Evolutionary conservation across 2,113 vertebrate genomes (phyloP).

Genomic region (Cettia cetti): DNA sequence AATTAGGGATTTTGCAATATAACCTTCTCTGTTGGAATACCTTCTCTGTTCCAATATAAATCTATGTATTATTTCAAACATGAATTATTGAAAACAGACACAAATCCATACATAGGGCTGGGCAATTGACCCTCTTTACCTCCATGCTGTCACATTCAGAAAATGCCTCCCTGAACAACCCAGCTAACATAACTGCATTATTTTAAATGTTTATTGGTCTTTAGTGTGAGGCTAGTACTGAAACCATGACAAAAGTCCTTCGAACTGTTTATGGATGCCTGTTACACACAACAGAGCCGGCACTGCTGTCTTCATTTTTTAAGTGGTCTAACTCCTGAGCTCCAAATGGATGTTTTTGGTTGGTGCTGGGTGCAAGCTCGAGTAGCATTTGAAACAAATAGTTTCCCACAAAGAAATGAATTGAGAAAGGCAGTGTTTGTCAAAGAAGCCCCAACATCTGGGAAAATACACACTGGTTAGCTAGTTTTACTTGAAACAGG

Average conservation of each 20-base stretch:
- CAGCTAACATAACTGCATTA: background rate
- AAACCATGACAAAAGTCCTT: slow-evolving; percentile 16
- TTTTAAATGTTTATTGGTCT: background rate
- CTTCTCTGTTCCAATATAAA: background rate
- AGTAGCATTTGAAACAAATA: slow-evolving; percentile 6
- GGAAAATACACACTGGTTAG: background rate
- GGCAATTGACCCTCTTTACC: background rate
- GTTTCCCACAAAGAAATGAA: background rate
- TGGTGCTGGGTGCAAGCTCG: background rate
- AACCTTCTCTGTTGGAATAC: background rate
- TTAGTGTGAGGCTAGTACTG: background rate
- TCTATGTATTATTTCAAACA: background rate
- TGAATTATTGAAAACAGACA: background rate
- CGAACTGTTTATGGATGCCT: background rate
- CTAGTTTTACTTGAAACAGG: background rate
- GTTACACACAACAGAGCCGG: background rate
- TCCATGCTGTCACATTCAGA: background rate
- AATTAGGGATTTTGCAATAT: background rate
- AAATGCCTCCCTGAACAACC: background rate
- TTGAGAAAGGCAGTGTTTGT: background rate
- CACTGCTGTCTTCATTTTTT: background rate
- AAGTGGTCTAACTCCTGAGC: background rate
- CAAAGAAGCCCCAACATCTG: background rate
- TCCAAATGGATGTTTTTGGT: background rate
- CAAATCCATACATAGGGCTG: background rate